Evolutionary conservation across 2,797 vertebrate genomes (phyloP).

Genomic region (Lindbergichthys nudifrons): DNA sequence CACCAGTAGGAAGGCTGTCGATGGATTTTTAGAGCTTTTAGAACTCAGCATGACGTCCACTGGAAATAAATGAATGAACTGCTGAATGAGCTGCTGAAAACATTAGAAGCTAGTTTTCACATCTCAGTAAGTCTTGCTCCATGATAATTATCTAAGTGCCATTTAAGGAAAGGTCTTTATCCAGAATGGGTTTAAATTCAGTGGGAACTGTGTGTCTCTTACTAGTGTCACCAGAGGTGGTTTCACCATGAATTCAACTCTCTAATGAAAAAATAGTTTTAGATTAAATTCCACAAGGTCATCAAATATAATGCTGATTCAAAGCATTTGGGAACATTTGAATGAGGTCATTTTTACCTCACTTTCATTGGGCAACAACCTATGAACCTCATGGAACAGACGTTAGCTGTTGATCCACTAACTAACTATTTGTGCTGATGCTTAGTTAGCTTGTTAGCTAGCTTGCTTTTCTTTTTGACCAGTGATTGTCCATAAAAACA

Average conservation of each 20-base stretch:
- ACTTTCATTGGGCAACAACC: neutral
- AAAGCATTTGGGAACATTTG: neutral
- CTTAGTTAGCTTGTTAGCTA: neutral
- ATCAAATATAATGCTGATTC: neutral
- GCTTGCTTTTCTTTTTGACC: neutral
- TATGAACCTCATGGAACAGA: neutral
- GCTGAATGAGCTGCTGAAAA: constrained; percentile 27
- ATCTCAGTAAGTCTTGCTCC: constrained; percentile 1
- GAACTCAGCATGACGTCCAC: constrained; percentile 34
- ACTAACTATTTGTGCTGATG: too few species aligned
- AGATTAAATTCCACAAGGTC: neutral
- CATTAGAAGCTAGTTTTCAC: constrained; percentile 20
- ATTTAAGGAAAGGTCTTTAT: constrained; percentile 22
- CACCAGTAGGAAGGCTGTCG: constrained; percentile 23
- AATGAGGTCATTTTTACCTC: neutral
- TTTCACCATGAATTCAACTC: neutral
- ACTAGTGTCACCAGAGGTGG: neutral
- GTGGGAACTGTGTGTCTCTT: neutral
- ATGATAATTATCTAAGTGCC: constrained; percentile 35
- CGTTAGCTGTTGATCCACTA: neutral
- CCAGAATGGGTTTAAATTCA: neutral
- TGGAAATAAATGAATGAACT: constrained; percentile 46
- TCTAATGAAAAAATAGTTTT: neutral
- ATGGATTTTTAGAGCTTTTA: constrained; percentile 44
- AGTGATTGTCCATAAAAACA: neutral